Evolutionary conservation across 2,113 vertebrate species (phyloP), one percentile per base, ranked within the genome.

Genomic region (Lipophrys pholis): DNA sequence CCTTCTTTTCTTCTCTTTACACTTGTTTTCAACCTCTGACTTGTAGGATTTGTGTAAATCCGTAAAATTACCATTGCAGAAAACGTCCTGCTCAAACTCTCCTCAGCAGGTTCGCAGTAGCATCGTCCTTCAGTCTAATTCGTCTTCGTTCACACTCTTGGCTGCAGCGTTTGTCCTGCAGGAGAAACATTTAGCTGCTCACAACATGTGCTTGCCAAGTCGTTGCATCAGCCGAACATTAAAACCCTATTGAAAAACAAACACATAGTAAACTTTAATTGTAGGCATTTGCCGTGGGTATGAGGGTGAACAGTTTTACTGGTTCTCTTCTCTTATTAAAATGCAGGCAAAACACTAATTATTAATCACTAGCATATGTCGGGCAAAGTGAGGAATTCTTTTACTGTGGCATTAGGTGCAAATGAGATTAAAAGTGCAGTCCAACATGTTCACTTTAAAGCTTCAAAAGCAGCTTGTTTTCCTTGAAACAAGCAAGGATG

Each of bases 191-290:
- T 11, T 45, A 53, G 60, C 67, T 46, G 40, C 71, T 82, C 30
- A 2, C 12, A 72, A 64, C 35, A 67, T 14, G 7, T 7, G n/a
- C 71, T 73, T 91, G 88, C 86, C 90, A 88, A 74, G 16, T 10
- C 39, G 79, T 89, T 90, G 88, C 84, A 91, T 90, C 85, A 89
- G 84, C 76, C 69, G 17, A 74, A 85, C 58, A 38, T 78, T 82
- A 88, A 89, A 90, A 83, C 59, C 17, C 86, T 82, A 87, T 89
- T 87, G 88, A 92, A 93, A 93, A 93, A 93, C 91, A 93, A 93
- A 93, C 91, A 93, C 91, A 85, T 85, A 88, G 85, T 93, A 91
- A 93, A 93, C 50, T 91, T 89, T 93, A 91, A 93, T 91, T 91
- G 85, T 66, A 72, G 75, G 77, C 85, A 75, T 87, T 91, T 76